phyloP scores from a whole-genome alignment of 2,113 vertebrate genomes.

The Podarcis cretensis region DNA sequence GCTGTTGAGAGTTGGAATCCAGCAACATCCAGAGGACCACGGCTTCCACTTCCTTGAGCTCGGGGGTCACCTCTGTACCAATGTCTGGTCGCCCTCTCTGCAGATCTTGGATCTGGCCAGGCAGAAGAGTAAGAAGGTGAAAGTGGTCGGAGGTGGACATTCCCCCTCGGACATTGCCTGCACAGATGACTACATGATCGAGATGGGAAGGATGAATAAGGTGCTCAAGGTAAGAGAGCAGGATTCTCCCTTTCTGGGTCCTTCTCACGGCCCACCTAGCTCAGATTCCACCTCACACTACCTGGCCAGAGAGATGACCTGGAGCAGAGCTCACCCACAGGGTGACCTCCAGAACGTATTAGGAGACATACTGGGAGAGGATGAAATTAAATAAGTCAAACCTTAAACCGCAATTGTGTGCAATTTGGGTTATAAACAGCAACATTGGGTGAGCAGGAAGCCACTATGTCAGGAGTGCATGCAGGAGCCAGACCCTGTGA shows the following conservation, averaged over 20 bases:
- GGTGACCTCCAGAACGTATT: too few species aligned
- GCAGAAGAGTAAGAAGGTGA: conserved; percentile 73
- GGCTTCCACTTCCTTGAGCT: neutral
- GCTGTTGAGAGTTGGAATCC: neutral
- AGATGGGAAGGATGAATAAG: conserved; percentile 78
- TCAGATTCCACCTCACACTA: neutral
- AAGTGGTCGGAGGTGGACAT: conserved; percentile 77
- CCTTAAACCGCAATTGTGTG: too few species aligned
- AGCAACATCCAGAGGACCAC: neutral
- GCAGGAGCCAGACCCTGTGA: too few species aligned
- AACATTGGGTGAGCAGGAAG: too few species aligned
- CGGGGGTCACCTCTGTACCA: neutral
- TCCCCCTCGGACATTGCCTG: conserved; percentile 80
- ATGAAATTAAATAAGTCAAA: too few species aligned
- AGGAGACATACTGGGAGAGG: too few species aligned
- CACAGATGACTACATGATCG: conserved; percentile 79
- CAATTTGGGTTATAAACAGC: too few species aligned
- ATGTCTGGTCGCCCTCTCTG: neutral
- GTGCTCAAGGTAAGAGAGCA: conserved; percentile 69
- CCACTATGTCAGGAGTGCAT: too few species aligned
- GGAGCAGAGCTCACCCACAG: too few species aligned
- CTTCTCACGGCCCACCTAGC: neutral
- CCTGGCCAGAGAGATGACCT: too few species aligned
- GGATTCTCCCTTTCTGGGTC: too few species aligned
- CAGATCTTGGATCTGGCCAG: conserved; percentile 78